Evolutionary conservation across 1,140 invertebrate genomes (phyloP), one percentile per base, ranked within the genome.

Genomic region (Drosophila nigrodunni): DNA sequence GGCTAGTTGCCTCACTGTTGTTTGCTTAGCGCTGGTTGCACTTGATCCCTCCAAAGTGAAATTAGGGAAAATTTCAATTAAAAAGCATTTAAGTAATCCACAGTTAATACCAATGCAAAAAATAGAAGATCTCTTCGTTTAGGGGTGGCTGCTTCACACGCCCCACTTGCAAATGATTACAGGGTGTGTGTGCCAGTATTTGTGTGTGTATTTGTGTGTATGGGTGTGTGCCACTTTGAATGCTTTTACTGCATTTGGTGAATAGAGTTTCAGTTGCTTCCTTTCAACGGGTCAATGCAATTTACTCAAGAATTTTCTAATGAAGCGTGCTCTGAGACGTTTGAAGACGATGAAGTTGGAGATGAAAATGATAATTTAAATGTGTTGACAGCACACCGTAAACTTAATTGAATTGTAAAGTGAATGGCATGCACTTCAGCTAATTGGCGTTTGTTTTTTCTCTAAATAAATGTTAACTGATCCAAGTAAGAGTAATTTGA

Each of bases 41-140:
- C 85, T 89, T 89, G 85, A 88, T 88, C 85, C 83, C 77, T 81
- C 80, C 37, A 89, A 88, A 89, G 85, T 89, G 80, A 89, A 89
- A 89, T 89, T 89, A 89, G 80, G 80, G 85, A 89, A 89, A 89
- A 78, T 89, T 89, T 89, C 85, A 89, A 89, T 89, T 89, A 89
- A 89, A 89, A 89, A 89, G 85, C 85, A 89, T 89, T 89, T 89
- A 89, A 89, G 85, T 89, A 89, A 89, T 89, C 85, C 85, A 71
- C 75, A 89, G 49, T 85, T 89, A 89, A 89, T 88, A 80, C 85
- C 71, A 80, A 61, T 59, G 69, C 54, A 70, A 72, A 70, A 82
- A 81, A 79, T 75, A 69, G 72, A 78, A 49, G 61, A 54, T 41
- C 41, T 18, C 60, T 13, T 57, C 60, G 35, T 8, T 68, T 77